Conservation (phyloP, 2,797 vertebrate species). For the Telmatherina bonti region DNA sequence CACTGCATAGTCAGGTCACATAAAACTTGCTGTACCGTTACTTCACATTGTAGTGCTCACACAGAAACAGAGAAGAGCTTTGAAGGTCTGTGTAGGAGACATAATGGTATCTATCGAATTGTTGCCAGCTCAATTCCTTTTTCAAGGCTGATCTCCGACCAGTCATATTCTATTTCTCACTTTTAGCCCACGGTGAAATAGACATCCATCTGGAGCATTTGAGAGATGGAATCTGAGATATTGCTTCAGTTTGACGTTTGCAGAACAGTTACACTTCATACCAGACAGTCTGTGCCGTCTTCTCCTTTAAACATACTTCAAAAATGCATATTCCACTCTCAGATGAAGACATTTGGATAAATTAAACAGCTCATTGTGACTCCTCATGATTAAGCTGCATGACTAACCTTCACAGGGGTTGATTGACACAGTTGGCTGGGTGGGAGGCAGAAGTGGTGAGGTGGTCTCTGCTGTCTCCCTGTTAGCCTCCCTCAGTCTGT, state of each 20-base stretch:
- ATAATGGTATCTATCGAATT: conserved; percentile 39
- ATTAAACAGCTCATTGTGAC: conserved; percentile 29
- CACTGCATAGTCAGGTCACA: conserved; percentile 9
- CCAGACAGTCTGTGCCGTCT: conserved; percentile 8
- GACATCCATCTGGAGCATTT: conserved; percentile 50
- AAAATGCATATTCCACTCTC: conserved; percentile 18
- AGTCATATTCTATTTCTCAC: conserved; percentile 55
- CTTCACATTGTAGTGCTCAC: conserved; percentile 20
- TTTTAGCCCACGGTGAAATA: conserved; percentile 31
- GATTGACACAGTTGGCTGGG: conserved; percentile 35
- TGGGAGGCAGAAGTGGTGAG: conserved; percentile 42
- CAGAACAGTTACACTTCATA: conserved; percentile 37
- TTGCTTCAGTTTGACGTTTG: conserved; percentile 54
- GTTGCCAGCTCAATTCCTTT: conserved; percentile 55
- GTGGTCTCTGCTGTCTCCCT: conserved; percentile 45
- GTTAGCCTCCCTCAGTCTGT: conserved; percentile 73
- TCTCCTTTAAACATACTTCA: conserved; percentile 27
- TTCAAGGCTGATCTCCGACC: conserved; percentile 57
- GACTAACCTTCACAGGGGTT: conserved; percentile 82
- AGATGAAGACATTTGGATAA: conserved; percentile 39
- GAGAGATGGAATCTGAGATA: conserved; percentile 24
- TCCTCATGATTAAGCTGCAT: conserved; percentile 29
- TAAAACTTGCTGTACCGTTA: conserved; percentile 2
- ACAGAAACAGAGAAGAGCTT: conserved; percentile 31
- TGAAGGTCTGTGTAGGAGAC: conserved; percentile 15